phyloP scores from a whole-genome alignment of 2,797 vertebrate genomes.

The Alexandromys oeconomus region DNA sequence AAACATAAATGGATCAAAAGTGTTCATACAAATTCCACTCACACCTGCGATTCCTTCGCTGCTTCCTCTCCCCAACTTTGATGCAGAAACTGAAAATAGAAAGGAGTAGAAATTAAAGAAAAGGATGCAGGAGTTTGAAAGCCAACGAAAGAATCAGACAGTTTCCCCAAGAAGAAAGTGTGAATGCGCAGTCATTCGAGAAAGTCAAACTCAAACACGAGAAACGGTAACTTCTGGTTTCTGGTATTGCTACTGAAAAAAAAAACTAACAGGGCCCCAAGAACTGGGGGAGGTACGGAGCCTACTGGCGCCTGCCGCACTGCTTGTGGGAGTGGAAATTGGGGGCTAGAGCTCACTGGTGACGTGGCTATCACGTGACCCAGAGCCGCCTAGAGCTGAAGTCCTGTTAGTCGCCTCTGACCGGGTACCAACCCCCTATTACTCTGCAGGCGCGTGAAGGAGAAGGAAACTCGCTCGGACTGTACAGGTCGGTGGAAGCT shows the following conservation, averaged over 20 bases:
- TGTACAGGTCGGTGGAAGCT: constrained; percentile 63
- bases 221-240: constrained; percentile 19
- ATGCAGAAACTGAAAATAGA: constrained; percentile 12
- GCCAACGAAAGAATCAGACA: constrained; percentile 44
- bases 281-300: constrained; percentile 44
- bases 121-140: constrained; percentile 9
- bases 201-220: constrained; percentile 59
- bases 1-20: constrained; percentile 36
- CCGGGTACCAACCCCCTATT: constrained; percentile 77
- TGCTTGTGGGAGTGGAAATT: constrained; percentile 80
- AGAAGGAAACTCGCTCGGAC: constrained; percentile 68
- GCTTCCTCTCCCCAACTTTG: not conserved
- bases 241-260: constrained; percentile 61
- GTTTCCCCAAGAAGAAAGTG: constrained; percentile 36
- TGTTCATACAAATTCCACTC: constrained; percentile 50
- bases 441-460: constrained; percentile 73
- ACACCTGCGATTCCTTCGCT: constrained; percentile 36
- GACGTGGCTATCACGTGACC: constrained; percentile 79
- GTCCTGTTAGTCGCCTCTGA: constrained; percentile 73
- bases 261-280: constrained; percentile 58
- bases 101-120: constrained; percentile 42
- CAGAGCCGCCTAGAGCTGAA: constrained; percentile 75
- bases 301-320: constrained; percentile 74
- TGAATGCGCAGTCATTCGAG: constrained; percentile 37
- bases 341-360: constrained; percentile 74